phyloP scores from a whole-genome alignment of 2,797 vertebrate species.

The Anabacerthia variegaticeps region DNA sequence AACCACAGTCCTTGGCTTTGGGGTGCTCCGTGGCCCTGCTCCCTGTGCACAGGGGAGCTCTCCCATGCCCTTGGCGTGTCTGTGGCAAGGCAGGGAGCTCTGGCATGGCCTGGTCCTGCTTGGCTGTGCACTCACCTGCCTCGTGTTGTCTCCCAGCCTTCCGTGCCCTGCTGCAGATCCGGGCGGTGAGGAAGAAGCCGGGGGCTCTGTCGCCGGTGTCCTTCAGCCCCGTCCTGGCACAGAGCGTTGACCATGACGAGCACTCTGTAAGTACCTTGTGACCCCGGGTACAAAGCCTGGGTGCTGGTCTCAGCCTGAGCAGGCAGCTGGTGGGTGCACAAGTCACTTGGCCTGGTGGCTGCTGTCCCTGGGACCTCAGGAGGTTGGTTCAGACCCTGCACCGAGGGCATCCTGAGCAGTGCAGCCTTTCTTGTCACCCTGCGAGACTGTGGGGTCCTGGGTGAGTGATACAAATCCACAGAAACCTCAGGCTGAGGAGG shows the following conservation, averaged over 20 bases:
- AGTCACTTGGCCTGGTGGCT: background rate
- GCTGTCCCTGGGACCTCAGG: background rate
- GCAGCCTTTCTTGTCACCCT: background rate
- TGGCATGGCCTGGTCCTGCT: background rate
- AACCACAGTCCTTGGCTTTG: background rate
- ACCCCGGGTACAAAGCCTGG: background rate
- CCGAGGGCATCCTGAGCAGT: background rate
- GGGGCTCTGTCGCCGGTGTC: constrained; percentile 93
- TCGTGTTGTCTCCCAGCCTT: constrained; percentile 79
- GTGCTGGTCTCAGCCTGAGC: fast-evolving
- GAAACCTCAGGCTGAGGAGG: background rate
- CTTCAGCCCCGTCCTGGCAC: constrained; percentile 95
- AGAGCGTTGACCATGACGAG: constrained; percentile 95
- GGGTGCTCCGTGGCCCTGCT: fast-evolving
- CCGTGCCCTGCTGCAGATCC: constrained; percentile 96
- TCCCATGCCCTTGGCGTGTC: fast-evolving
- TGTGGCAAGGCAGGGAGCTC: background rate
- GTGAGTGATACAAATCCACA: background rate
- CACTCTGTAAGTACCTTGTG: constrained; percentile 84
- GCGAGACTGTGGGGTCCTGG: background rate
- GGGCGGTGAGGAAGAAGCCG: constrained; percentile 95
- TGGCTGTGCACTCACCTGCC: background rate
- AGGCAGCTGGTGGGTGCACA: background rate
- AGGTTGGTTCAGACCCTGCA: background rate
- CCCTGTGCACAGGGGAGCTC: fast-evolving